Percentiles rank a stretch among this genome's conserved stretches.
phyloP scores from a whole-genome alignment of 2,888 invertebrate genomes.

The Smittia aterrima region DNA sequence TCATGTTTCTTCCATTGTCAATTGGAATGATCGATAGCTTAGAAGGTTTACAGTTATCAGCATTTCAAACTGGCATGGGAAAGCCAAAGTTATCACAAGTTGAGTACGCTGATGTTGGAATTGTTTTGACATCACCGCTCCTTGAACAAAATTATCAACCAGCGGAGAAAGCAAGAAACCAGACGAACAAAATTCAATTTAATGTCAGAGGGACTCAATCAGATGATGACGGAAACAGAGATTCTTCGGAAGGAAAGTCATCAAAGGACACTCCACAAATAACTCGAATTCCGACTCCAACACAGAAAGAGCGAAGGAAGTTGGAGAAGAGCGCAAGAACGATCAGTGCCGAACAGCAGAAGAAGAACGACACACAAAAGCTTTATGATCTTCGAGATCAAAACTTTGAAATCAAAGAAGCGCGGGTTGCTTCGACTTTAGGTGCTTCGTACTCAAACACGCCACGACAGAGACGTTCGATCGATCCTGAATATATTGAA shows the following conservation, averaged over 20 bases:
- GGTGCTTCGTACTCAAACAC: conserved; percentile 44
- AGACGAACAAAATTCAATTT: conserved; percentile 30
- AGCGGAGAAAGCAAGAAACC: conserved; percentile 3
- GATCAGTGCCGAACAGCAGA: conserved; percentile 26
- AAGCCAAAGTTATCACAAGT: conserved; percentile 31
- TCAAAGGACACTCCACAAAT: conserved; percentile 24
- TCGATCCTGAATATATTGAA: conserved; percentile 37
- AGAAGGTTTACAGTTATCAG: conserved; percentile 78
- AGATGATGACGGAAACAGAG: background rate
- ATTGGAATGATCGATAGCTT: conserved; percentile 78
- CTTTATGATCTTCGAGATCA: no score
- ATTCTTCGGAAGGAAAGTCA: conserved; percentile 5
- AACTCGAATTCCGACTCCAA: conserved; percentile 30
- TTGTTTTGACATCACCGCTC: conserved; percentile 22
- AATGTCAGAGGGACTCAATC: background rate
- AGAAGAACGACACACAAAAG: conserved; percentile 10
- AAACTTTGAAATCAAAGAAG: conserved; percentile 53
- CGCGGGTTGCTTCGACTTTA: conserved; percentile 51
- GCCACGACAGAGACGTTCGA: conserved; percentile 20
- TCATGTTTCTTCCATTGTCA: conserved; percentile 81
- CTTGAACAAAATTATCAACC: conserved; percentile 36
- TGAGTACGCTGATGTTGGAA: conserved; percentile 17
- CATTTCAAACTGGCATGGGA: conserved; percentile 31
- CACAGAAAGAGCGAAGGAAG: conserved; percentile 28
- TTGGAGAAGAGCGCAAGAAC: conserved; percentile 29